A percentile compares a stretch with the other conserved stretches of the same genome.
These are phyloP conservation scores for Drosophila limbata DNA, from an alignment of 2,888 invertebrate genomes.

Conservation along the genomic window DNA sequence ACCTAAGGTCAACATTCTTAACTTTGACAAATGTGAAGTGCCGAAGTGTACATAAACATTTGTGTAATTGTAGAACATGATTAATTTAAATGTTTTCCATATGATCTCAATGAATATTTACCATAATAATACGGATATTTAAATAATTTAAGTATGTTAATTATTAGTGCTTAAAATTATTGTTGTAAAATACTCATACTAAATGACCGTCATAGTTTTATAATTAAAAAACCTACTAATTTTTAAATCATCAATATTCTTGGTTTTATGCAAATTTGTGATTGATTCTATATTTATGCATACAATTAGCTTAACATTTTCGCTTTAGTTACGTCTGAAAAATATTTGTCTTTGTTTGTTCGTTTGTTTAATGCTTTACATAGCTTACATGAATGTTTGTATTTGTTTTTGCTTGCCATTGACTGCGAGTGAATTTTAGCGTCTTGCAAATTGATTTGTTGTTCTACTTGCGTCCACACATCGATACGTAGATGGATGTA, in stretches of 20 bases:
- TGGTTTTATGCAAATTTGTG: neutral
- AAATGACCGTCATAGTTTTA: too few species aligned
- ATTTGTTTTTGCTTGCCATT: constrained; percentile 30
- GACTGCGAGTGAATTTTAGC: constrained; percentile 41
- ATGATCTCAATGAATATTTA: too few species aligned
- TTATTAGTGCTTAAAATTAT: too few species aligned
- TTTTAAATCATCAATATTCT: neutral
- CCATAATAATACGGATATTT: neutral
- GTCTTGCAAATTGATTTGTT: constrained; percentile 50
- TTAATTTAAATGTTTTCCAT: neutral
- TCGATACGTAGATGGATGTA: constrained; percentile 17
- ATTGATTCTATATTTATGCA: neutral
- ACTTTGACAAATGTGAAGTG: neutral
- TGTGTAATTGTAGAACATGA: neutral
- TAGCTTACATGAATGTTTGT: constrained; percentile 18
- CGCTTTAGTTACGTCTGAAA: neutral
- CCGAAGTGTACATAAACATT: neutral
- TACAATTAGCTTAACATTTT: neutral
- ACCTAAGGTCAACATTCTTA: constrained; percentile 8
- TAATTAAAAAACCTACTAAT: neutral
- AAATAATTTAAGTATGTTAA: neutral
- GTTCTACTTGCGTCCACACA: constrained; percentile 23
- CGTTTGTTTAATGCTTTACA: constrained; percentile 1
- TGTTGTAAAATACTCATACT: too few species aligned
- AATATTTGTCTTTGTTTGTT: neutral